A percentile compares a stretch with the other conserved stretches of the same genome.
Evolutionary conservation across 2,888 invertebrate genomes (phyloP).

Genomic region (Antheraea yamamai): DNA sequence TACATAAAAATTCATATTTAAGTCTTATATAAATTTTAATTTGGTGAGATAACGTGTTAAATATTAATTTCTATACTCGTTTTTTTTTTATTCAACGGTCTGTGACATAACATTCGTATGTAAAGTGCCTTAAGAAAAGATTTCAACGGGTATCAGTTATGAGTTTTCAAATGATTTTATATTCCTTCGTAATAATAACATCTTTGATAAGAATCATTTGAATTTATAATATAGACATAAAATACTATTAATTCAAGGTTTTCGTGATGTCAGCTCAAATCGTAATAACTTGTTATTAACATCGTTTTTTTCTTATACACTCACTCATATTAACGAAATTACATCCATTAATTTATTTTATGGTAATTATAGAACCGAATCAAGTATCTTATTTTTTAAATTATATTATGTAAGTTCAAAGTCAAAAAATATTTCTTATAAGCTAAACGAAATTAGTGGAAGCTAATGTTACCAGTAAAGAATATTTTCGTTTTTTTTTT

Average conservation of each 20-base stretch:
- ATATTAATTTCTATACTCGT: neutral
- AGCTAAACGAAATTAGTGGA: neutral
- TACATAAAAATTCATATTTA: conserved; percentile 2
- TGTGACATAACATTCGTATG: neutral
- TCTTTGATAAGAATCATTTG: neutral
- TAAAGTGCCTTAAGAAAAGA: conserved; percentile 56
- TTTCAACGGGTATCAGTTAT: conserved; percentile 53
- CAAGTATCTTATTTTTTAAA: neutral
- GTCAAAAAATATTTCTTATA: neutral
- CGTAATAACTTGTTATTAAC: neutral
- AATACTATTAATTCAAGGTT: neutral
- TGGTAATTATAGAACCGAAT: neutral
- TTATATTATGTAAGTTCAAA: neutral
- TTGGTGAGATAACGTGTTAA: neutral
- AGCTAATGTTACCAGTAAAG: neutral
- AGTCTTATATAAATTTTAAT: neutral
- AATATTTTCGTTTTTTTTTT: neutral
- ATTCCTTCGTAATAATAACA: neutral
- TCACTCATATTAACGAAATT: neutral
- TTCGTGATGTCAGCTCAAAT: neutral
- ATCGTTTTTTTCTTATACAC: neutral
- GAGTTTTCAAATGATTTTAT: neutral
- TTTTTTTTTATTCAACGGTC: neutral
- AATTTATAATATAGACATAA: conserved; percentile 8
- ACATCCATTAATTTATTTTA: neutral